Conservation (phyloP, 2,888 invertebrate species). For the Cryptophagus acutangulus region DNA sequence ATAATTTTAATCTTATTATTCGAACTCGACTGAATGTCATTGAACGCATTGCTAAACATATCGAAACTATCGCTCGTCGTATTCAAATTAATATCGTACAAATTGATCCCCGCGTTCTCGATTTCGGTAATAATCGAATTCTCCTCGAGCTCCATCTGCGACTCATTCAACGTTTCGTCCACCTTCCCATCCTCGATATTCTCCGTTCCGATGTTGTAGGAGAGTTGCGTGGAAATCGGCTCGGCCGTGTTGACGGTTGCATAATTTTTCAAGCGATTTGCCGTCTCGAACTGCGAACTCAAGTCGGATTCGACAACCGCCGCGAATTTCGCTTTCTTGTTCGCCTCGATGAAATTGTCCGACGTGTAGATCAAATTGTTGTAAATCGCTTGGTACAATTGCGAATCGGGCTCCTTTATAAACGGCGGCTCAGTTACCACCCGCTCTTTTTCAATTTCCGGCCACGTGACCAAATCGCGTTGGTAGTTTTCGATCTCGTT, state of each 20-base stretch:
- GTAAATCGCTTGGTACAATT: constrained; percentile 23
- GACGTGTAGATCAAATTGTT: constrained; percentile 20
- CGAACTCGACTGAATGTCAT: constrained; percentile 12
- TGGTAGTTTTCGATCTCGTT: neutral
- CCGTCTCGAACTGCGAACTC: constrained; percentile 40
- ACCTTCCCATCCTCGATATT: constrained; percentile 44
- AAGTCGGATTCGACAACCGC: constrained; percentile 40
- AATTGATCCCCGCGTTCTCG: constrained; percentile 43
- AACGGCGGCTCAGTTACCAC: too few relatives aligned
- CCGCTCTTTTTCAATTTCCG: too few relatives aligned
- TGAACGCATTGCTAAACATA: constrained; percentile 7
- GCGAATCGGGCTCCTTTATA: neutral
- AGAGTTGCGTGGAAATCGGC: constrained; percentile 43
- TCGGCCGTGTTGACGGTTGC: constrained; percentile 47
- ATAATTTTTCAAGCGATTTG: constrained; percentile 45
- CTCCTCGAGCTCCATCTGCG: constrained; percentile 42
- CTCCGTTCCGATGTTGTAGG: constrained; percentile 46
- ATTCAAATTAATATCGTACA: constrained; percentile 35
- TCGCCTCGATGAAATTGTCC: neutral
- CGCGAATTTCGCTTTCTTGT: constrained; percentile 35
- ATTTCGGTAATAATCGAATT: constrained; percentile 47
- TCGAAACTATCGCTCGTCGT: neutral
- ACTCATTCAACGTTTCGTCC: constrained; percentile 42
- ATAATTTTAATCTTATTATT: constrained; percentile 32
- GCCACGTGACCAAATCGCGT: neutral